These are phyloP conservation scores for Cephus spinipes DNA, from an alignment of 2,888 invertebrate genomes.

Conservation along the genomic window DNA sequence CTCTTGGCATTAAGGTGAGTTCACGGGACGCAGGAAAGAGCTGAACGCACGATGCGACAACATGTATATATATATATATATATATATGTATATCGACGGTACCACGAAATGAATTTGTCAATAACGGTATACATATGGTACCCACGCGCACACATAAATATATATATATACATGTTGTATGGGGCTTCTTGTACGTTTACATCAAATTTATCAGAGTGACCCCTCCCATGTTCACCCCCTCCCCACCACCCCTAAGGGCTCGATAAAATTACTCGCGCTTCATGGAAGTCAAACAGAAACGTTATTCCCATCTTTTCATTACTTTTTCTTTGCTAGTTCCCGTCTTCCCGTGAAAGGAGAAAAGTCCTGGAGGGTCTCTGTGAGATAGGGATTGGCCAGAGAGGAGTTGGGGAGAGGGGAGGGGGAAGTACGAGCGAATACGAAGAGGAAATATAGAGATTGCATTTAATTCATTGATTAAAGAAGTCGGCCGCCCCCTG, in stretches of 20 bases:
- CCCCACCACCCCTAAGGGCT: background rate
- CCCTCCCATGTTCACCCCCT: background rate
- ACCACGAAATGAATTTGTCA: background rate
- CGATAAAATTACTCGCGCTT: background rate
- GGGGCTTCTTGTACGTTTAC: background rate
- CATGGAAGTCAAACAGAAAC: background rate
- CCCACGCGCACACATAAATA: background rate
- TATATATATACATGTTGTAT: background rate
- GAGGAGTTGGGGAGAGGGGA: too few species aligned
- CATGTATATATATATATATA: too few species aligned
- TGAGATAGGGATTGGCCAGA: too few species aligned
- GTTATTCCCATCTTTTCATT: background rate
- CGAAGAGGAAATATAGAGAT: background rate
- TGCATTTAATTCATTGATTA: slow-evolving; percentile 34
- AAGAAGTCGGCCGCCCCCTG: slow-evolving; percentile 19
- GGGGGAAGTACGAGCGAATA: too few species aligned
- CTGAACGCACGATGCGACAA: background rate
- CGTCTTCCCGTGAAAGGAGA: background rate
- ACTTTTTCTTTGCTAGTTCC: background rate
- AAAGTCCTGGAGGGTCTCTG: too few species aligned
- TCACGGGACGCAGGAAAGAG: background rate
- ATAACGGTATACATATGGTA: background rate
- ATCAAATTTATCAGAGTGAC: slow-evolving; percentile 13
- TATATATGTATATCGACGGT: too few species aligned
- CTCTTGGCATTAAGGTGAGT: slow-evolving; percentile 65